Base-by-base conservation (phyloP, 1,140 invertebrate genomes). In the Drosophila nebulosa region DNA sequence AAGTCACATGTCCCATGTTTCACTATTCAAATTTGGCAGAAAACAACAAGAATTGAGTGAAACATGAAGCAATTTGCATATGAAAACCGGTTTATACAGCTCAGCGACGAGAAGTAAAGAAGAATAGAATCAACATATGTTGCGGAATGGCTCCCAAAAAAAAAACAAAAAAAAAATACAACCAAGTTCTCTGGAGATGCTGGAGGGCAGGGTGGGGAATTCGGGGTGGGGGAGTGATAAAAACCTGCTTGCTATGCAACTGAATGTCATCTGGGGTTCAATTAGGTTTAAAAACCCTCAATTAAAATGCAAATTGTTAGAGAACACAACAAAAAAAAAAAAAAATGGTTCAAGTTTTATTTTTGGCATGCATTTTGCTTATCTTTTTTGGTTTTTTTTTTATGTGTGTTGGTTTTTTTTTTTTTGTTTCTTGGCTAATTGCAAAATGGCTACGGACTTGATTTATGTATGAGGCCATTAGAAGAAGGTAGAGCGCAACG, bases 401-500 rank as follows among this genome's bases (percentile, higher is more conserved):
- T n/a, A n/a, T 16, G n/a, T 7, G 14, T 3, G 7, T 6, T 57
- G 50, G 39, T 21, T 50, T n/a, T n/a, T n/a, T n/a, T n/a, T n/a
- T n/a, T n/a, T 16, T 16, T 59, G n/a, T 12, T 42, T 53, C 39
- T 66, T 36, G 69, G 72, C 66, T 79, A 83, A 83, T 79, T 67
- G 72, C 75, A 67, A 75, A 88, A 88, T 88, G 84, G 84, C 78
- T 61, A 51, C 78, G 10, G 9, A 32, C 77, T 88, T 88, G 83
- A 88, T 88, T 88, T 88, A 88, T 88, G 79, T 77, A 77, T 77
- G 64, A 52, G 66, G 73, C 83, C 84, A 81, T 88, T 88, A 88
- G 78, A 76, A 70, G 63, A 53, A 66, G 69, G 65, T 71, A 66
- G 59, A 36, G 55, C 52, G 50, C 35, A 39, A 30, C 24, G 16